These are phyloP conservation scores for Psilopsiagon aymara DNA, from an alignment of 2,113 vertebrate species.

Conservation along the genomic window DNA sequence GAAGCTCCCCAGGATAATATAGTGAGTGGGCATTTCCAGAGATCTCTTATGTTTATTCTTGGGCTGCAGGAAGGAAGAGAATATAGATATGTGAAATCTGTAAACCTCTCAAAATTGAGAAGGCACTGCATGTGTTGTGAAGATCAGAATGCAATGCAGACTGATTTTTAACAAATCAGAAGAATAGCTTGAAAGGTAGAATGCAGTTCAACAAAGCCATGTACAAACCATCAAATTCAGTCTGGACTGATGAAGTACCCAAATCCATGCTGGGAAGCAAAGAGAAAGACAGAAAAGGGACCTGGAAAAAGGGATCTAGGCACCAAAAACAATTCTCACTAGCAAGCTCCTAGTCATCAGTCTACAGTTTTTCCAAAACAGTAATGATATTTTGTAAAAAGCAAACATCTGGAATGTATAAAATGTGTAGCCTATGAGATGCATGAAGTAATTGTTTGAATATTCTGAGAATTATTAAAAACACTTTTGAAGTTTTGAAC, in stretches of 20 bases:
- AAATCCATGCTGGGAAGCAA: not conserved
- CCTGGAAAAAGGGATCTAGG: not conserved
- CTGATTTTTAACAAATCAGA: not conserved
- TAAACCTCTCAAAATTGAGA: not conserved
- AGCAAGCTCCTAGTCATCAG: not conserved
- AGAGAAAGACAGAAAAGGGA: not conserved
- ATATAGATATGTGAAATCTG: not conserved
- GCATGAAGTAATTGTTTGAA: not conserved
- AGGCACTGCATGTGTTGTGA: not conserved
- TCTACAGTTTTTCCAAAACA: not conserved
- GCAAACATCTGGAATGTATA: not conserved
- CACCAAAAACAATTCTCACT: not conserved
- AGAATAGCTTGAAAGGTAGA: not conserved
- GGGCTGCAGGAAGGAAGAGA: not conserved
- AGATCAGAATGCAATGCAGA: not conserved
- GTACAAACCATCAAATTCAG: not conserved
- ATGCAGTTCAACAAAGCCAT: not conserved
- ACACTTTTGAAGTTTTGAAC: not conserved
- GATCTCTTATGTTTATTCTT: not conserved
- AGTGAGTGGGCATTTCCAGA: not conserved
- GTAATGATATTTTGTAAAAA: not conserved
- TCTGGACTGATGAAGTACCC: not conserved
- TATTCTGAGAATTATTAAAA: not conserved
- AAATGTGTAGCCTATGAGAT: not conserved
- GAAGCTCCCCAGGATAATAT: not conserved